Percentiles rank a stretch among this genome's conserved stretches.
These are phyloP conservation scores for Equus quagga DNA, from an alignment of 2,113 vertebrate species.

Conservation along the genomic window DNA sequence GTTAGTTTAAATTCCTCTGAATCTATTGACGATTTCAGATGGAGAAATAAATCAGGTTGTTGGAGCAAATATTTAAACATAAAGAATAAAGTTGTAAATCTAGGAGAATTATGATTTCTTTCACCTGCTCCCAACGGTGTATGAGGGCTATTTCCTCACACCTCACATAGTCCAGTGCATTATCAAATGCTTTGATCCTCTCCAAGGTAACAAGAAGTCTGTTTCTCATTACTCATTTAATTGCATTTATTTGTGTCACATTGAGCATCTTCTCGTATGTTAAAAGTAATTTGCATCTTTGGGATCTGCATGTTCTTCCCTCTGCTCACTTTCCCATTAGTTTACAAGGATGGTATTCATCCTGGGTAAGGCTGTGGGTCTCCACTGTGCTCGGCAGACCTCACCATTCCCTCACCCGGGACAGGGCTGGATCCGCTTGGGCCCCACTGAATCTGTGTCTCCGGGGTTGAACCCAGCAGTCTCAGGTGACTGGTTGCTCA, in stretches of 20 bases:
- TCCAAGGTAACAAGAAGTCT: neutral
- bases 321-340: neutral
- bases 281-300: neutral
- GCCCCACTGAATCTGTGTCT: too few species aligned
- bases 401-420: neutral
- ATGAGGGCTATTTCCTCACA: neutral
- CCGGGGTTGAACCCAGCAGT: too few species aligned
- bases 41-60: neutral
- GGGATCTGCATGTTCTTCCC: fast-evolving
- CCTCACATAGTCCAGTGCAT: fast-evolving
- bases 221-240: neutral
- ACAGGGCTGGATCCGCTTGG: fast-evolving
- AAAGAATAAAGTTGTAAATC: neutral
- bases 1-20: neutral
- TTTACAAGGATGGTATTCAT: neutral
- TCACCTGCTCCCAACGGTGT: fast-evolving
- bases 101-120: neutral
- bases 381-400: neutral
- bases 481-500: too few species aligned
- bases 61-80: neutral
- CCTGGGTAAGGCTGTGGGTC: neutral
- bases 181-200: neutral
- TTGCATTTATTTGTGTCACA: neutral
- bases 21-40: neutral
- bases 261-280: neutral